phyloP scores from a whole-genome alignment of 2,113 vertebrate species.

The Microcebus griseorufus region DNA sequence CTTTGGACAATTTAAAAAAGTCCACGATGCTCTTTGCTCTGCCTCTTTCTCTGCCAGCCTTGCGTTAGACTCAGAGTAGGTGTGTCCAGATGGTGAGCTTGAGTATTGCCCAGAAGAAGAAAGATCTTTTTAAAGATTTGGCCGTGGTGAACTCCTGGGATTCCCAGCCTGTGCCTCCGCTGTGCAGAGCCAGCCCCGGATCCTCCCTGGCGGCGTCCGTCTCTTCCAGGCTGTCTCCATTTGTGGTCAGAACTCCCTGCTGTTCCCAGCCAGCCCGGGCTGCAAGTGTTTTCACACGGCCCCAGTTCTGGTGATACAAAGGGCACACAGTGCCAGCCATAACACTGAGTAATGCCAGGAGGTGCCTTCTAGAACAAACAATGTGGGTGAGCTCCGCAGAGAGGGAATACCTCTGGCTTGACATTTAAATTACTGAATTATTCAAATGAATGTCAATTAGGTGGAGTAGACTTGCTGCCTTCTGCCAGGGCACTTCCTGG shows the following conservation, averaged over 20 bases:
- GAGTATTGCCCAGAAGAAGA: slow-evolving; percentile 23
- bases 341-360: slow-evolving; percentile 74
- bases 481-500: slow-evolving; percentile 69
- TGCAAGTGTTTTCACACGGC: background rate
- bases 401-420: slow-evolving; percentile 76
- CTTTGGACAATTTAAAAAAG: background rate
- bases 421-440: slow-evolving; percentile 78
- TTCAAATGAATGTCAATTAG: slow-evolving; percentile 74
- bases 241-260: slow-evolving; percentile 22
- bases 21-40: background rate
- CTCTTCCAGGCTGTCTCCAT: slow-evolving; percentile 14
- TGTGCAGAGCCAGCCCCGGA: background rate
- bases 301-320: background rate
- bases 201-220: background rate
- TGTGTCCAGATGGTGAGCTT: slow-evolving; percentile 56
- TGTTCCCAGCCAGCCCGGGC: slow-evolving; percentile 11
- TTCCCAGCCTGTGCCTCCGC: slow-evolving; percentile 8
- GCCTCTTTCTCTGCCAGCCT: slow-evolving; percentile 23
- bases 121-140: slow-evolving; percentile 57
- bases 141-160: slow-evolving; percentile 13
- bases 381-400: slow-evolving; percentile 59
- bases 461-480: slow-evolving; percentile 54
- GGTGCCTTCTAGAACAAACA: slow-evolving; percentile 68
- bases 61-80: slow-evolving; percentile 18
- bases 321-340: slow-evolving; percentile 62